A percentile compares a stretch with the other conserved stretches of the same genome.
phyloP scores from a whole-genome alignment of 1,140 invertebrate genomes.

The Zaprionus tsacasi region DNA sequence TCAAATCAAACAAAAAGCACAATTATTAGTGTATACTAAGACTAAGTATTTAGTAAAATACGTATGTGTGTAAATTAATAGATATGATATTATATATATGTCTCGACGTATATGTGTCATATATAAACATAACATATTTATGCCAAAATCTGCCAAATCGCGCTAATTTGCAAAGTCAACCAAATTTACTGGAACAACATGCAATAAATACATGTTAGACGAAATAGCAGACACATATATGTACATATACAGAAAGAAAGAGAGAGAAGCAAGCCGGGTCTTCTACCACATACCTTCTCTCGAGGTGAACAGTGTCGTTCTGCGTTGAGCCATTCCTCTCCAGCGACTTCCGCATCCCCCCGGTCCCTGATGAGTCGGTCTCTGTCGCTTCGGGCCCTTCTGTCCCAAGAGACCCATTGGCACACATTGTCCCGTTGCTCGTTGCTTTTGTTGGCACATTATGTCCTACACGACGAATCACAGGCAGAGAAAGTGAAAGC shows the following conservation, averaged over 20 bases:
- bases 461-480: constrained; percentile 71
- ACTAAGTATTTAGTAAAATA: not conserved
- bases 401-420: constrained; percentile 83
- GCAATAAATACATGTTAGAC: not conserved
- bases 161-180: not conserved
- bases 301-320: constrained; percentile 98
- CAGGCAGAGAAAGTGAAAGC: constrained; percentile 33
- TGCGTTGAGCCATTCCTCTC: constrained; percentile 95
- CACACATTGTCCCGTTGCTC: constrained; percentile 83
- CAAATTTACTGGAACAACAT: not conserved
- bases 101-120: not conserved
- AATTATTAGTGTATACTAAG: not conserved
- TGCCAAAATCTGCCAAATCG: not conserved
- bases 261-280: not conserved
- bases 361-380: constrained; percentile 84
- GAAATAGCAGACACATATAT: not conserved
- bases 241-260: not conserved
- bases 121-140: constrained; percentile 3
- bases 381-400: constrained; percentile 84
- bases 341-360: constrained; percentile 86
- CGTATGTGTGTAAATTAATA: no score
- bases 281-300: constrained; percentile 88
- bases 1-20: not conserved
- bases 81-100: not conserved
- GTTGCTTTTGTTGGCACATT: constrained; percentile 84